Conservation (phyloP, 37 sponge, comb jelly and placozoan species). For the Chondrilla cf. caribensis region DNA sequence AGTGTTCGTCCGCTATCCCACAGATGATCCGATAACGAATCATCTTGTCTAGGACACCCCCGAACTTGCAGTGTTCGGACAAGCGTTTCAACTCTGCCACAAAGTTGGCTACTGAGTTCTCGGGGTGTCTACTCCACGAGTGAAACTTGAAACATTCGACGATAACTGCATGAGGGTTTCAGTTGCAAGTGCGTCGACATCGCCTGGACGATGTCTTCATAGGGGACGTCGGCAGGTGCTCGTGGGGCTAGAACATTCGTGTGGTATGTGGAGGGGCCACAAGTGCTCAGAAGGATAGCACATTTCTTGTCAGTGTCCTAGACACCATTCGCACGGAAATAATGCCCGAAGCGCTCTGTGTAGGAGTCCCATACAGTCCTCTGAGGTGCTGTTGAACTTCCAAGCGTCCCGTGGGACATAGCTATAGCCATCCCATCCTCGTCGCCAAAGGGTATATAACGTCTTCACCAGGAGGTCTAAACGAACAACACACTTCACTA, state of each 20-base stretch:
- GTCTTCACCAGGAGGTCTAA: no score
- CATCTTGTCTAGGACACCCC: neutral
- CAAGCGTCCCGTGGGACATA: constrained; percentile 18
- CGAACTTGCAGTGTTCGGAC: neutral
- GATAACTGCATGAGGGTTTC: neutral
- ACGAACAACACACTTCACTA: no score
- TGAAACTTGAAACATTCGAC: neutral
- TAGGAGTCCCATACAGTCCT: constrained; percentile 1
- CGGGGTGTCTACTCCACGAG: neutral
- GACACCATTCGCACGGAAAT: neutral
- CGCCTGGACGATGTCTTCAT: neutral
- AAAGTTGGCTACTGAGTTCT: neutral
- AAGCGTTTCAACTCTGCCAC: neutral
- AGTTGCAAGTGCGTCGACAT: neutral
- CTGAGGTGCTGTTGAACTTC: neutral
- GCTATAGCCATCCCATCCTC: no score
- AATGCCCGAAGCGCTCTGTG: neutral
- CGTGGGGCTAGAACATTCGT: neutral
- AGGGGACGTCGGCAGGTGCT: neutral
- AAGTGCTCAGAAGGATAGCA: neutral
- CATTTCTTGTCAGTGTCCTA: neutral
- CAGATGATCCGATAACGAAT: neutral
- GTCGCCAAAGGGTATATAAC: no score
- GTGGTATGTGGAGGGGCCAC: neutral
- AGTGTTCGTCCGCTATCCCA: no score